These are phyloP conservation scores for Meta bourneti DNA, from an alignment of 2,888 invertebrate genomes.

Conservation along the genomic window DNA sequence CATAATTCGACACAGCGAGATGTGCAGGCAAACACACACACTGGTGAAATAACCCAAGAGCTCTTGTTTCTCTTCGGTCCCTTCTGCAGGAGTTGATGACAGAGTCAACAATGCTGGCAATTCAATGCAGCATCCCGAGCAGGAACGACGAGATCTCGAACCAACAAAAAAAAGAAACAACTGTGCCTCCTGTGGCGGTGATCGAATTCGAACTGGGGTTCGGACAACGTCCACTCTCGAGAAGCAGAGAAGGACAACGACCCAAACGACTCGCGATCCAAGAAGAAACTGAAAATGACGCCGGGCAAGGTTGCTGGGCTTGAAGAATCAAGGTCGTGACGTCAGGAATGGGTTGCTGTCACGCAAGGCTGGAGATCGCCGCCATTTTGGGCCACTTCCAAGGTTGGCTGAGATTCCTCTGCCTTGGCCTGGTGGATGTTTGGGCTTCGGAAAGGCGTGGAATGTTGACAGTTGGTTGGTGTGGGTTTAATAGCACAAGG, in stretches of 20 bases:
- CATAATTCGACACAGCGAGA: constrained; percentile 26
- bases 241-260: constrained; percentile 53
- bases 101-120: constrained; percentile 23
- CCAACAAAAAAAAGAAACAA: constrained; percentile 4
- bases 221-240: constrained; percentile 15
- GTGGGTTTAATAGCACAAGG: neutral
- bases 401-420: neutral
- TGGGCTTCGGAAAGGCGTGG: constrained; percentile 1
- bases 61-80: constrained; percentile 1
- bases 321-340: constrained; percentile 71
- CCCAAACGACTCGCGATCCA: constrained; percentile 18
- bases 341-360: constrained; percentile 32
- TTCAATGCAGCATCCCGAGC: constrained; percentile 61
- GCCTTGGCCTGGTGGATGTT: too few species aligned
- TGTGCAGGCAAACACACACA: constrained; percentile 4
- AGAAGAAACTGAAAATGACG: constrained; percentile 68
- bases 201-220: neutral
- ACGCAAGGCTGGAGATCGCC: neutral
- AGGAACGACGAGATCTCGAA: neutral
- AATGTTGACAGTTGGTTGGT: neutral
- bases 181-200: neutral
- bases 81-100: constrained; percentile 7
- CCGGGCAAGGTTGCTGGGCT: constrained; percentile 35
- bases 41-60: neutral
- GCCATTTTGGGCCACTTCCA: constrained; percentile 31